These are phyloP conservation scores for Hemichromis elongatus DNA, from an alignment of 2,113 vertebrate genomes.

Conservation along the genomic window DNA sequence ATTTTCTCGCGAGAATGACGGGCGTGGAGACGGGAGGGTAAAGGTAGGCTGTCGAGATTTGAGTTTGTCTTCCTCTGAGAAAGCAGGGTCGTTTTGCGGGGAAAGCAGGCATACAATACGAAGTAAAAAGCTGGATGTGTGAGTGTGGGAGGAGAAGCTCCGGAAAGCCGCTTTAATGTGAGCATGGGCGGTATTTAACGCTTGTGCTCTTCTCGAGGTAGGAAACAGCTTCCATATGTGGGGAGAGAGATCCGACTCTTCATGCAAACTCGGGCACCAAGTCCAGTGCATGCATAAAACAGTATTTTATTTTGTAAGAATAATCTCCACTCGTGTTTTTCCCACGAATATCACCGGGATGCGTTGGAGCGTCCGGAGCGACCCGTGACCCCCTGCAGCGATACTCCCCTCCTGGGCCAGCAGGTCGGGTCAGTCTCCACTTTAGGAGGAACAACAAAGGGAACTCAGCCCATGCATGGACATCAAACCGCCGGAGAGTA, in stretches of 20 bases:
- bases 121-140: neutral
- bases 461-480: neutral
- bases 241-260: neutral
- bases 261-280: constrained; percentile 15
- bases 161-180: neutral
- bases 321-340: neutral
- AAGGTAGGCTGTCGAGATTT: neutral
- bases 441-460: neutral
- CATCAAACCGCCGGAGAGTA: neutral
- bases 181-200: constrained; percentile 21
- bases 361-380: neutral
- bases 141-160: neutral
- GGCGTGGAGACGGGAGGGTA: constrained; percentile 20
- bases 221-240: neutral
- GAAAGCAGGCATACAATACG: neutral
- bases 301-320: neutral
- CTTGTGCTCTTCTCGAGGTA: neutral
- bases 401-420: constrained; percentile 11
- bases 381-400: neutral
- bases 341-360: neutral
- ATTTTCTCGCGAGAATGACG: constrained; percentile 52
- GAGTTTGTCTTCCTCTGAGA: constrained; percentile 3
- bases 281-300: constrained; percentile 1
- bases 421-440: neutral
- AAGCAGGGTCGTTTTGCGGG: neutral